A percentile compares a stretch with the other conserved stretches of the same genome.
Evolutionary conservation across 1,140 invertebrate genomes (phyloP).

Genomic region (Hetaerina americana): DNA sequence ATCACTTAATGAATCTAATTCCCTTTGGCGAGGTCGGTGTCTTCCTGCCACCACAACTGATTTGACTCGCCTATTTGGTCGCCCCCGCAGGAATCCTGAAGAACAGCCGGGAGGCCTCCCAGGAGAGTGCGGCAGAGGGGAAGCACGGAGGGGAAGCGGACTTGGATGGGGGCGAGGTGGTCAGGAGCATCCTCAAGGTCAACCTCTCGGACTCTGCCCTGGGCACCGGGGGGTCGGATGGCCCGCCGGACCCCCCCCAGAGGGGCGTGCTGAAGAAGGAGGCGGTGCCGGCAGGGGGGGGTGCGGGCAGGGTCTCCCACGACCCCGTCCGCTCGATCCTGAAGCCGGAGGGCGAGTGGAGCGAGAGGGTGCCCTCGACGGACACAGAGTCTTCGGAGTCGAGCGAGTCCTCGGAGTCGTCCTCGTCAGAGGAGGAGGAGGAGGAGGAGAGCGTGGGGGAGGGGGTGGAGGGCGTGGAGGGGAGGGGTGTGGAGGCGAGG

Average conservation of each 20-base stretch:
- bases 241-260: not conserved
- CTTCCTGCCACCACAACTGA: no score
- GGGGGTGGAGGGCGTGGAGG: not conserved
- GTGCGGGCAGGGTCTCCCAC: not conserved
- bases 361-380: conserved; percentile 15
- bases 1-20: no score
- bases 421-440: not conserved
- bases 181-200: not conserved
- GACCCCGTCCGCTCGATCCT: not conserved
- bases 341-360: conserved; percentile 1
- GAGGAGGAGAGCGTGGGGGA: not conserved
- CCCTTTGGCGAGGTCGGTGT: no score
- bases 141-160: not conserved
- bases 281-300: not conserved
- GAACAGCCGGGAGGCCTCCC: not conserved
- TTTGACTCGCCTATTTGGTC: no score
- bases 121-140: not conserved
- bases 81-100: not conserved
- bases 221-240: not conserved
- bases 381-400: conserved; percentile 12
- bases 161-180: not conserved
- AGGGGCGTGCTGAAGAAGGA: not conserved
- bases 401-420: not conserved
- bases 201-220: not conserved
- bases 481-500: not conserved